Percentiles rank a stretch among this genome's conserved stretches.
phyloP scores from a whole-genome alignment of 2,797 vertebrate genomes.

The Parauchenoglanis ngamensis region DNA sequence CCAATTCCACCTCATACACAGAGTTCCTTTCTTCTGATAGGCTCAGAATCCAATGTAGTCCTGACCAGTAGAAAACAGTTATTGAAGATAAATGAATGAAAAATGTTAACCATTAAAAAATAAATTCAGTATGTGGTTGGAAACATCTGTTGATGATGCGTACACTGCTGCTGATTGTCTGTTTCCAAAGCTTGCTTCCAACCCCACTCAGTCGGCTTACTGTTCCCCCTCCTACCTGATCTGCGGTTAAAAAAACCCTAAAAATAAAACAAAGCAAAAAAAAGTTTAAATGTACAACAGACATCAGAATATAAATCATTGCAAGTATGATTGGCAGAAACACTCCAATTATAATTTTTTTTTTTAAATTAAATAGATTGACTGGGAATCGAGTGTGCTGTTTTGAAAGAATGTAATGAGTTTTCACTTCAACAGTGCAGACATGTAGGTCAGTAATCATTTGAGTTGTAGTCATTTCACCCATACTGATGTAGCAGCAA shows the following conservation, averaged over 20 bases:
- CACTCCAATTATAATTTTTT: slow-evolving; percentile 34
- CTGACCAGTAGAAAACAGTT: not conserved
- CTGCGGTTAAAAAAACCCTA: not conserved
- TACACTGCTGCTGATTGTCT: not conserved
- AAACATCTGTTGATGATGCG: not conserved
- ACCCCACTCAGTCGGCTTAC: not conserved
- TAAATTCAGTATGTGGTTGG: not conserved
- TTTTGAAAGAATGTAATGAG: slow-evolving; percentile 45
- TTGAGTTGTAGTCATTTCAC: not conserved
- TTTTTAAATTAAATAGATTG: slow-evolving; percentile 32
- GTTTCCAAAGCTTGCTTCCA: not conserved
- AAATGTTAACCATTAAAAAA: not conserved
- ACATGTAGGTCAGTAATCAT: not conserved
- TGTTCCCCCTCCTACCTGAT: not conserved
- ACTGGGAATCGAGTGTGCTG: slow-evolving; percentile 28
- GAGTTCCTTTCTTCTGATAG: not conserved
- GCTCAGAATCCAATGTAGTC: not conserved
- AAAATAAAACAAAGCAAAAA: not conserved
- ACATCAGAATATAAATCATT: slow-evolving; percentile 29
- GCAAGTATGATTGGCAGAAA: slow-evolving; percentile 25
- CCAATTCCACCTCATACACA: not conserved
- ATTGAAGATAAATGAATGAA: not conserved
- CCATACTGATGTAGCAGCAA: not conserved
- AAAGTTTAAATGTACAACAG: not conserved
- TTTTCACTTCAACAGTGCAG: slow-evolving; percentile 20